phyloP scores from a whole-genome alignment of 2,797 vertebrate species.

The Neomorphus geoffroyi region DNA sequence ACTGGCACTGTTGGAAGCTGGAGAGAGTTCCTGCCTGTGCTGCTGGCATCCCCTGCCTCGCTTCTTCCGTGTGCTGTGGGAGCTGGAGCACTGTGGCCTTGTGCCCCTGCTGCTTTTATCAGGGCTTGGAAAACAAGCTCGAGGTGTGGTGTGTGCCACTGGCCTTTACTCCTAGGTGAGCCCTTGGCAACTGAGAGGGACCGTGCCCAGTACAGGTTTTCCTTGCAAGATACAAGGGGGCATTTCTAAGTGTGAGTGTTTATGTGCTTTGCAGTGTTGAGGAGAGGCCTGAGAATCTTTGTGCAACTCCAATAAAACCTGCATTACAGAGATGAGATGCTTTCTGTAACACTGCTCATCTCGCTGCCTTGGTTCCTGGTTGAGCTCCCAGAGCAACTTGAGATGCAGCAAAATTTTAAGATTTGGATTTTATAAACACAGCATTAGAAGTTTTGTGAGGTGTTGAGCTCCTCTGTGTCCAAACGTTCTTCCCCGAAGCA shows the following conservation, averaged over 20 bases:
- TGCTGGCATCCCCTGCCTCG: neutral
- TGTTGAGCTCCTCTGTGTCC: neutral
- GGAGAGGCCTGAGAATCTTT: neutral
- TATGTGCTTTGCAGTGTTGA: neutral
- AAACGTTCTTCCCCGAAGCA: neutral
- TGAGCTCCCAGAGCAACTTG: neutral
- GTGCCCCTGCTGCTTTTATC: neutral
- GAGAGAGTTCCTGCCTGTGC: neutral
- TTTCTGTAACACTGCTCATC: neutral
- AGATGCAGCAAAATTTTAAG: neutral
- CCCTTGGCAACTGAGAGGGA: neutral
- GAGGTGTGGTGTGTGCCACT: neutral
- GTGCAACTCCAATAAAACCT: neutral
- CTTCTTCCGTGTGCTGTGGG: fast-evolving
- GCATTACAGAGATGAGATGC: neutral
- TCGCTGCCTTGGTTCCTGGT: neutral
- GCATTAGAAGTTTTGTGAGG: neutral
- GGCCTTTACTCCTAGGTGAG: conserved; percentile 11
- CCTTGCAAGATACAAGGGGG: neutral
- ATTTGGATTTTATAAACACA: neutral
- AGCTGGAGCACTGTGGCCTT: neutral
- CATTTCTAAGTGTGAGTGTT: neutral
- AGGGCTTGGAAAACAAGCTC: neutral
- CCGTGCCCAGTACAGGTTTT: neutral
- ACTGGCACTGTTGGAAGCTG: neutral